These are phyloP conservation scores for Sterrhoptilus dennistouni DNA, from an alignment of 2,113 vertebrate genomes.

Conservation along the genomic window DNA sequence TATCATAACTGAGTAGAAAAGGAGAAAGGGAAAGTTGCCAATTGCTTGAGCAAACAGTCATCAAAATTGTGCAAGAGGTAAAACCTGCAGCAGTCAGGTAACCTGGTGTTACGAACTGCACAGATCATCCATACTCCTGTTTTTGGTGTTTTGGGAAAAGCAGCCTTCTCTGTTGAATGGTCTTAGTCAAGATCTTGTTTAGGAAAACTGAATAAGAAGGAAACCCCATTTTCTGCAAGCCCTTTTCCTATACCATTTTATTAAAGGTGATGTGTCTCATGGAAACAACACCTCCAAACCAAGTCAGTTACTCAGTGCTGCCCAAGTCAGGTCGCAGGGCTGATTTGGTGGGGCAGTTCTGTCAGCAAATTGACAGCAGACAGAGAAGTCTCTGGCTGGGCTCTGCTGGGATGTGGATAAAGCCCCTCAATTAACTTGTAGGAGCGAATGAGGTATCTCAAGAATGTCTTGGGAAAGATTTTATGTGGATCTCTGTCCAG, in stretches of 20 bases:
- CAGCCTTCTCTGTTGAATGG: neutral
- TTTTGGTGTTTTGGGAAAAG: neutral
- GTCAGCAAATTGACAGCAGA: neutral
- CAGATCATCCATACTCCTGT: neutral
- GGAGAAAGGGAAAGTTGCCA: neutral
- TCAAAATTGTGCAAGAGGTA: neutral
- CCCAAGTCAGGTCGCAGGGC: neutral
- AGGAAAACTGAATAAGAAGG: neutral
- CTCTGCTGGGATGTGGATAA: conserved; percentile 1
- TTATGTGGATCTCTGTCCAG: neutral
- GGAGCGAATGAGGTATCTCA: neutral
- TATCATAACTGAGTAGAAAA: neutral
- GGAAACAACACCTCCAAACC: neutral
- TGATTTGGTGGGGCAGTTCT: neutral
- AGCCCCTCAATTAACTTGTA: neutral
- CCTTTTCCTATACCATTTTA: neutral
- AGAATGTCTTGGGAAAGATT: neutral
- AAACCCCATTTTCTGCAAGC: neutral
- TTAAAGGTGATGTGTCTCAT: neutral
- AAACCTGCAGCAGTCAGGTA: neutral
- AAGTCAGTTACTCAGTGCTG: neutral
- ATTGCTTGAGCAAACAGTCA: neutral
- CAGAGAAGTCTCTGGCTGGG: neutral
- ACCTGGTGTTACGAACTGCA: neutral
- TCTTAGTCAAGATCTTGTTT: neutral